Evolutionary conservation across 2,113 vertebrate species (phyloP), one percentile per base, ranked within the genome.

Genomic region (Nesogale talazaci): DNA sequence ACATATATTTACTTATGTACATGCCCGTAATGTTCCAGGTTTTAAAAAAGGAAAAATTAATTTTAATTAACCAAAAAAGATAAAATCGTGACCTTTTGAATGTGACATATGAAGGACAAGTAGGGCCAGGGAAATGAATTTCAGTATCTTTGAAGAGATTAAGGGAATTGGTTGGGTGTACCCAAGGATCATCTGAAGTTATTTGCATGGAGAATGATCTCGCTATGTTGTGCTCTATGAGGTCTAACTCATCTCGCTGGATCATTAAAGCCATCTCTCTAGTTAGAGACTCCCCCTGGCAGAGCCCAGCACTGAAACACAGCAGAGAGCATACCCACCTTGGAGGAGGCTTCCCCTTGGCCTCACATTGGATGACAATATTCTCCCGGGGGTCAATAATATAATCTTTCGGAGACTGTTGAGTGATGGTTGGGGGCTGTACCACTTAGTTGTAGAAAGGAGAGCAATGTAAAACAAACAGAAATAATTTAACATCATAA

Each of bases 391-490:
- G 99, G 97, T 99, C 99, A 94, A 99, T 98, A 96, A 99, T 99
- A 97, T 99, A 99, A 98, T 99, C 98, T 98, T 99, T 99, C 93
- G 99, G 99, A 97, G 99, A 99, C n/a, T 99, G 99, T 70, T 98
- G 98, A 93, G 97, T 99, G 97, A 99, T 99, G 78, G 99, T 99
- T 94, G 99, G 99, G 84, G 99, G 99, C 92, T 99, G 99, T 0
- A 98, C 98, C 98, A 99, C 99, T 99, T 98, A 77, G 97, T 97
- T 97, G 92, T 80, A 95, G 84, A 97, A 98, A 96, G 86, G 97
- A 97, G 92, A 95, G 94, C 25, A 93, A 94, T 25, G 19, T 76
- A 89, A 91, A 98, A 72, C 34, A 70, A 70, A 70, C 80, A 97
- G 38, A 16, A 93, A 95, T 87, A 77, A 96, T 42, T 95, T 90